These are phyloP conservation scores for Sitodiplosis mosellana DNA, from an alignment of 1,140 invertebrate species.

Conservation along the genomic window DNA sequence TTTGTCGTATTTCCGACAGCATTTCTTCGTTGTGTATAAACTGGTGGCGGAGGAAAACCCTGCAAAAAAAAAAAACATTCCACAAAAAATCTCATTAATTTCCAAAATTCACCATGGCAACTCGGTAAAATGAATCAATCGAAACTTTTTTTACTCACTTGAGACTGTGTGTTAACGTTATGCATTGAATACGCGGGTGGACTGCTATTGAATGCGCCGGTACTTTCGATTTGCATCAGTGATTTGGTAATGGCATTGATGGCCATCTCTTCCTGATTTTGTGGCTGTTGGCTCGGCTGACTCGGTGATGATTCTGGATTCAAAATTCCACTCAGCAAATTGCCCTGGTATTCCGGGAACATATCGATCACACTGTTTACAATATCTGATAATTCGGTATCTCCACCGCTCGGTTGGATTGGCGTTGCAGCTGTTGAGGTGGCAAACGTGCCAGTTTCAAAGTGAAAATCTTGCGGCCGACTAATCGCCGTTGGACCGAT, in stretches of 20 bases:
- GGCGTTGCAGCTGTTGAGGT: slow-evolving; percentile 10
- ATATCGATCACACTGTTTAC: slow-evolving; percentile 70
- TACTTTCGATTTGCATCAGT: slow-evolving; percentile 63
- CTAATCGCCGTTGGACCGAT: slow-evolving; percentile 10
- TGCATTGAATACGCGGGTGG: slow-evolving; percentile 40
- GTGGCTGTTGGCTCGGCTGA: neutral
- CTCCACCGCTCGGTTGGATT: slow-evolving; percentile 19
- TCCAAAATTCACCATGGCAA: too few relatives aligned
- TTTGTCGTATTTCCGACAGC: slow-evolving; percentile 13
- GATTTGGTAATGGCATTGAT: slow-evolving; percentile 81
- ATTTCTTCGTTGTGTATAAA: slow-evolving; percentile 14
- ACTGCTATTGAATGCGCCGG: slow-evolving; percentile 39
- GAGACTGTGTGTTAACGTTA: slow-evolving; percentile 10
- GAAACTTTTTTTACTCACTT: slow-evolving; percentile 5
- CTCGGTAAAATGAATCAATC: neutral
- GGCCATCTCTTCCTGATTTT: slow-evolving; percentile 53
- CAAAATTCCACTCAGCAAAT: slow-evolving; percentile 27
- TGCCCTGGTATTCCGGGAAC: slow-evolving; percentile 34
- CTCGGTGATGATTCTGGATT: neutral
- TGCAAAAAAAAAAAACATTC: slow-evolving; percentile 4
- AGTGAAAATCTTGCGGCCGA: slow-evolving; percentile 3
- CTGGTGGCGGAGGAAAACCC: slow-evolving; percentile 21
- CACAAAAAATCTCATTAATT: neutral
- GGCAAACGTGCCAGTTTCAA: slow-evolving; percentile 9
- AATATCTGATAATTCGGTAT: slow-evolving; percentile 59